These are phyloP conservation scores for Apogon talboti DNA, from an alignment of 2,797 vertebrate species.

Conservation along the genomic window DNA sequence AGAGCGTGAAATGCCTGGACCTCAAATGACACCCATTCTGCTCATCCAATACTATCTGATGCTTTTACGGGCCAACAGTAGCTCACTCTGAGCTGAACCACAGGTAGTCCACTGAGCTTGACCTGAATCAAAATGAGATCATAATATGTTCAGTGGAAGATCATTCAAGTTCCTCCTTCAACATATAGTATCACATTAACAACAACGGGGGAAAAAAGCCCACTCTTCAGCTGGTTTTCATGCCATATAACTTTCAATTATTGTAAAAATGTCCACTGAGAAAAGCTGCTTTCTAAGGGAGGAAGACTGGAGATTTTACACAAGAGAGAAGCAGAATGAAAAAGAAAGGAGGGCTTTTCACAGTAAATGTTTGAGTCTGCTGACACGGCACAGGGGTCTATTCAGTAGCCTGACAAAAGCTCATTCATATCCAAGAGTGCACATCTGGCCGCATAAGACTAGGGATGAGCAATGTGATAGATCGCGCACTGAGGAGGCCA, in stretches of 20 bases:
- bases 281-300: neutral
- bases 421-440: conserved; percentile 67
- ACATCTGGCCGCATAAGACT: conserved; percentile 61
- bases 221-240: neutral
- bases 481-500: conserved; percentile 13
- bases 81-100: conserved; percentile 22
- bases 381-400: conserved; percentile 68
- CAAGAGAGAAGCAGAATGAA: neutral
- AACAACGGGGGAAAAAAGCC: conserved; percentile 9
- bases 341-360: conserved; percentile 22
- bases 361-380: conserved; percentile 43
- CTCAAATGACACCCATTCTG: conserved; percentile 4
- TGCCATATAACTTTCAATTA: neutral
- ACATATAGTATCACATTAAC: conserved; percentile 6
- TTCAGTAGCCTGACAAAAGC: conserved; percentile 76
- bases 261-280: conserved; percentile 11
- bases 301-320: conserved; percentile 13
- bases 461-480: conserved; percentile 57
- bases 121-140: conserved; percentile 37
- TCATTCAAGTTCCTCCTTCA: conserved; percentile 19
- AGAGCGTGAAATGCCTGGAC: conserved; percentile 10
- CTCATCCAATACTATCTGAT: conserved; percentile 19
- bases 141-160: conserved; percentile 18
- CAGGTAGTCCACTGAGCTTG: conserved; percentile 24
- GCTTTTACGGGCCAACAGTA: conserved; percentile 16